Conservation (phyloP, 2,888 invertebrate genomes). For the Drosophila setosimentum region DNA sequence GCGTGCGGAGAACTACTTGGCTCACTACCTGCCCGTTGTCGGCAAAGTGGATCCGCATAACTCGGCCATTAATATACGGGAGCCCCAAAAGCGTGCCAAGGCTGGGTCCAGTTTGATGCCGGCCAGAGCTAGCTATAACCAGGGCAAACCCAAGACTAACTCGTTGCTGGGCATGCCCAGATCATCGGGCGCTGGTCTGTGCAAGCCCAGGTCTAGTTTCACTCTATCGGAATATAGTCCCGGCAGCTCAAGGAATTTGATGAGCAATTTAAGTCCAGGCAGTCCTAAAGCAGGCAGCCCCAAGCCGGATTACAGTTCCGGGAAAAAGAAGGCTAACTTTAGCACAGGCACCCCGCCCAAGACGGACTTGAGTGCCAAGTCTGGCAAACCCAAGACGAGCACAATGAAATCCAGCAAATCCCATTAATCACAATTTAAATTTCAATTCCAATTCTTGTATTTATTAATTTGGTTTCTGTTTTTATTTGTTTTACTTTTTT, state of each 20-base stretch:
- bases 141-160: constrained; percentile 19
- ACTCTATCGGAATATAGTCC: neutral
- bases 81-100: constrained; percentile 22
- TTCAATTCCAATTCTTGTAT: constrained; percentile 8
- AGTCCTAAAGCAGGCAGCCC: neutral
- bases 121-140: neutral
- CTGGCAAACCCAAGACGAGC: neutral
- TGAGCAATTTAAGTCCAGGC: neutral
- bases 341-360: neutral
- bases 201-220: neutral
- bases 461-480: constrained; percentile 23
- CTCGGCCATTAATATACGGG: constrained; percentile 53
- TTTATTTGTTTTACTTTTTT: neutral
- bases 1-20: constrained; percentile 75
- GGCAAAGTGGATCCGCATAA: constrained; percentile 45
- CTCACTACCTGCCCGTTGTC: constrained; percentile 66
- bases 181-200: neutral
- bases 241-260: neutral
- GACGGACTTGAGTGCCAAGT: neutral
- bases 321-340: neutral
- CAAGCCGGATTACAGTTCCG: neutral
- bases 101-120: constrained; percentile 16
- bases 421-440: neutral
- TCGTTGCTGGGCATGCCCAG: constrained; percentile 4
- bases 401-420: constrained; percentile 7